Evolutionary conservation across 2,888 invertebrate genomes (phyloP).

Genomic region (Thalpophila matura): DNA sequence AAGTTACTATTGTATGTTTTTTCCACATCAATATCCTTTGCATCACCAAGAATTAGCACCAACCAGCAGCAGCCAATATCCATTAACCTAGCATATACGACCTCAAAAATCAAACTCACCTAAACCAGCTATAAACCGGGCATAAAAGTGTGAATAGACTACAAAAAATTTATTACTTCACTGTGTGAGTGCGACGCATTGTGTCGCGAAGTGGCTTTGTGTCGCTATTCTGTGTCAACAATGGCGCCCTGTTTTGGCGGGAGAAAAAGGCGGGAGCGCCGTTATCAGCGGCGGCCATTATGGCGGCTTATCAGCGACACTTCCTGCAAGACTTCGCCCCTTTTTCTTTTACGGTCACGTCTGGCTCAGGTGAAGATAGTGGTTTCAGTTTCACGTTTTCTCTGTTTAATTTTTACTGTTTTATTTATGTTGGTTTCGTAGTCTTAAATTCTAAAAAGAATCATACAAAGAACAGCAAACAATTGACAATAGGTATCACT

Average conservation of each 20-base stretch:
- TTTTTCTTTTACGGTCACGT: slow-evolving; percentile 90
- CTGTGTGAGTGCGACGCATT: slow-evolving; percentile 68
- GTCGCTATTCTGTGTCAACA: slow-evolving; percentile 82
- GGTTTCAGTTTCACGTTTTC: slow-evolving; percentile 62
- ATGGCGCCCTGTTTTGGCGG: slow-evolving; percentile 87
- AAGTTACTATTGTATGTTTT: neutral
- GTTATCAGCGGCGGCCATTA: slow-evolving; percentile 89
- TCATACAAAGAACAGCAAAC: neutral
- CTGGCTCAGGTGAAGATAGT: slow-evolving; percentile 81
- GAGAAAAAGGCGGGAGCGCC: slow-evolving; percentile 89
- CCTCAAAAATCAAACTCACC: slow-evolving; percentile 62
- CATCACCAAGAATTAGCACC: neutral
- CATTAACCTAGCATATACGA: slow-evolving; percentile 51
- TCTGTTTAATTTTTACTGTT: slow-evolving; percentile 67
- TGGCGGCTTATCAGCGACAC: slow-evolving; percentile 88
- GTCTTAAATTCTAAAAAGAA: neutral
- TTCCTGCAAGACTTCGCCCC: slow-evolving; percentile 86
- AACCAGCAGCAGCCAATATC: slow-evolving; percentile 28
- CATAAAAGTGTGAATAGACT: slow-evolving; percentile 73
- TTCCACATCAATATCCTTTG: no score
- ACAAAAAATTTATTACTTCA: slow-evolving; percentile 81
- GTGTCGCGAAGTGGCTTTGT: slow-evolving; percentile 81
- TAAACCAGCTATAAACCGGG: slow-evolving; percentile 69
- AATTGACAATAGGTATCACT: no score
- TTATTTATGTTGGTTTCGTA: slow-evolving; percentile 39